A percentile compares a stretch with the other conserved stretches of the same genome.
phyloP scores from a whole-genome alignment of 2,113 vertebrate species.

The Thryonomys swinderianus region DNA sequence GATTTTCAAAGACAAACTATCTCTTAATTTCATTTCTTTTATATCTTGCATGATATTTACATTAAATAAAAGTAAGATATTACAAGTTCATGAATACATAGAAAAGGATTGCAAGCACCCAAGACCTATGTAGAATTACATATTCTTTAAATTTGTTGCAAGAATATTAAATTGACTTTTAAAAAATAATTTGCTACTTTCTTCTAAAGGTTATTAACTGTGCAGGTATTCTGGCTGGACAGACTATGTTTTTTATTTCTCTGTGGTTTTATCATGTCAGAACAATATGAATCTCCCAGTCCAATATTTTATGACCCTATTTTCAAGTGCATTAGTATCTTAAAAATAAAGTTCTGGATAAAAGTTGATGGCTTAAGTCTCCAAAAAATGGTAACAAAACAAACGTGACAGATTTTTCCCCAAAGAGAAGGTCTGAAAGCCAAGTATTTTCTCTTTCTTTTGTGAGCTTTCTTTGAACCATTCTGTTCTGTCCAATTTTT shows the following conservation, averaged over 20 bases:
- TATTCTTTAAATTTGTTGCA: constrained; percentile 26
- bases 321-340: constrained; percentile 30
- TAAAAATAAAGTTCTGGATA: constrained; percentile 57
- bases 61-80: constrained; percentile 43
- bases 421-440: constrained; percentile 3
- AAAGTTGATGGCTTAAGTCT: constrained; percentile 54
- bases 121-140: not conserved
- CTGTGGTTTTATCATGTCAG: constrained; percentile 21
- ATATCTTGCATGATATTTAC: not conserved
- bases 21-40: constrained; percentile 46
- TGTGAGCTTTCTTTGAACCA: not conserved
- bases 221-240: not conserved
- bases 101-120: not conserved
- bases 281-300: not conserved
- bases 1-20: constrained; percentile 28
- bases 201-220: not conserved
- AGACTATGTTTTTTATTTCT: constrained; percentile 5
- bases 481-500: not conserved
- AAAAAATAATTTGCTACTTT: constrained; percentile 20
- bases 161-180: constrained; percentile 35
- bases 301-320: not conserved
- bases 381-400: constrained; percentile 13
- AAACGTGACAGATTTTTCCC: constrained; percentile 11
- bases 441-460: not conserved
- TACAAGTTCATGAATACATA: constrained; percentile 15